phyloP scores from a whole-genome alignment of 2,797 vertebrate species.

The Halcyon leucocephala region DNA sequence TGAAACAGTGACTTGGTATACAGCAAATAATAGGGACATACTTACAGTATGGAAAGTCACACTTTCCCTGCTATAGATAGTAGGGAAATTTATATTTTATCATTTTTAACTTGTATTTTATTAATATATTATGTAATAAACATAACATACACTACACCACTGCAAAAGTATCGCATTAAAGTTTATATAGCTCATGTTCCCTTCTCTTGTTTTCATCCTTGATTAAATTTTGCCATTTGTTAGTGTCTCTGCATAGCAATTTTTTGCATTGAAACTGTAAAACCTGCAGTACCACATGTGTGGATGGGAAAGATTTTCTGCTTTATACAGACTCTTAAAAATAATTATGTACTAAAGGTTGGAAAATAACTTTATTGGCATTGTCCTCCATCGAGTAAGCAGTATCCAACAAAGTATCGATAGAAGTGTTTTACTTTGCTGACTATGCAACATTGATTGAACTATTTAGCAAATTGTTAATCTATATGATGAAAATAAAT shows the following conservation, averaged over 20 bases:
- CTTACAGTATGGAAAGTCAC: background rate
- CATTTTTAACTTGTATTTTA: background rate
- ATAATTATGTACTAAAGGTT: background rate
- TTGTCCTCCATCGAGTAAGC: background rate
- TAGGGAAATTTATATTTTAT: background rate
- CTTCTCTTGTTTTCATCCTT: background rate
- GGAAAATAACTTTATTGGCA: background rate
- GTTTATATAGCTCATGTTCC: background rate
- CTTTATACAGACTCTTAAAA: background rate
- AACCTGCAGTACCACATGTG: background rate
- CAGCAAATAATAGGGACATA: background rate
- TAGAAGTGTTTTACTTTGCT: background rate
- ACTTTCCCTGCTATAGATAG: background rate
- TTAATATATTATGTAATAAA: background rate
- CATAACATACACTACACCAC: background rate
- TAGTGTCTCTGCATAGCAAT: background rate
- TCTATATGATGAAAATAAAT: conserved; percentile 19
- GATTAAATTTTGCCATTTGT: background rate
- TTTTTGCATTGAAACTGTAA: background rate
- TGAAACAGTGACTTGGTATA: background rate
- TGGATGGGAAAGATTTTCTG: background rate
- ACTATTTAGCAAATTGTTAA: conserved; percentile 21
- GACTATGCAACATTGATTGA: background rate
- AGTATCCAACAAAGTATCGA: background rate
- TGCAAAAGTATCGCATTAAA: background rate